A percentile compares a stretch with the other conserved stretches of the same genome.
Conservation (phyloP, 2,797 vertebrate species). For the Taenioides sp. region DNA sequence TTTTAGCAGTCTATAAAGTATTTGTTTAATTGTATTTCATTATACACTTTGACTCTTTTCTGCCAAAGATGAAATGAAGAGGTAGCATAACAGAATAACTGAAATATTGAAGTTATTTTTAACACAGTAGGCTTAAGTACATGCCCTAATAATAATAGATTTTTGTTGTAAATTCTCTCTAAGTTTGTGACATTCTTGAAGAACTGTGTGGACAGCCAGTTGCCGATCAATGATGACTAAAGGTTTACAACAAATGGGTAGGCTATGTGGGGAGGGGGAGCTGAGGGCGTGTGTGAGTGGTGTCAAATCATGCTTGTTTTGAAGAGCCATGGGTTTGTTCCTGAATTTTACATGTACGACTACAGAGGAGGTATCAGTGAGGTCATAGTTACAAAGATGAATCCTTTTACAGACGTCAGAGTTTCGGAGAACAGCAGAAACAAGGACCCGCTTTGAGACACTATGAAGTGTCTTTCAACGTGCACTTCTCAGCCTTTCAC, state of each 20-base stretch:
- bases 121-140: neutral
- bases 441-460: slow-evolving; percentile 76
- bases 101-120: neutral
- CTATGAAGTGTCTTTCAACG: slow-evolving; percentile 62
- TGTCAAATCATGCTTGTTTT: slow-evolving; percentile 27
- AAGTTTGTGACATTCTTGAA: slow-evolving; percentile 68
- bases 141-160: neutral
- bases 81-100: neutral
- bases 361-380: slow-evolving; percentile 63
- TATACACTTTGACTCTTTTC: too few relatives aligned
- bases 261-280: neutral
- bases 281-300: neutral
- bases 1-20: too few relatives aligned
- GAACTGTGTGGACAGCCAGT: slow-evolving; percentile 46
- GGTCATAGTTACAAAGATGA: slow-evolving; percentile 68
- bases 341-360: neutral
- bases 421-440: slow-evolving; percentile 60
- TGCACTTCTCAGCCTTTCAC: slow-evolving; percentile 61
- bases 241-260: slow-evolving; percentile 51
- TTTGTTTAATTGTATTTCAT: too few relatives aligned
- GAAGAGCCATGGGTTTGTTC: slow-evolving; percentile 6
- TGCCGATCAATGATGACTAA: slow-evolving; percentile 66
- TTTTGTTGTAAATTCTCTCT: slow-evolving; percentile 8
- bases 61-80: too few relatives aligned
- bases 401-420: slow-evolving; percentile 61